Base-by-base conservation (phyloP, 1,140 invertebrate species). In the Drosophila orena region DNA sequence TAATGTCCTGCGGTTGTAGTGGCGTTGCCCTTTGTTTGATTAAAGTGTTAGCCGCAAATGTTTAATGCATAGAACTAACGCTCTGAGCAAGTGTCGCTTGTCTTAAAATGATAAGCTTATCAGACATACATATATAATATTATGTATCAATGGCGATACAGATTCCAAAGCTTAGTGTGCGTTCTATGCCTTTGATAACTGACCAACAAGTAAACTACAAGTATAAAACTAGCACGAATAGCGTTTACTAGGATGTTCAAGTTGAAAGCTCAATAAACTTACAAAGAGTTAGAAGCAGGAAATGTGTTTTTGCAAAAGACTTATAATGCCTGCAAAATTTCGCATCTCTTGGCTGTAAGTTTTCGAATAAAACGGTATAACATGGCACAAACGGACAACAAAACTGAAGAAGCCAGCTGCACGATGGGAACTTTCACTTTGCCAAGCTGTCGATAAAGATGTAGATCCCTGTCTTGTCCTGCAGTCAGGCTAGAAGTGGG, bases 391-490 rank as follows among this genome's bases (percentile, higher is more conserved):
- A 72, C 83, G 86, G 54, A 58, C 38, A 46, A 62, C 50, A 42
- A 55, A 46, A 49, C 17, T n/a, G 38, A 42, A 17, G 57, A 62
- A 62, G 30, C 27, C 64, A 78, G 50, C 66, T 76, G 61, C 79
- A 72, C 42, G 14, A 14, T 40, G 43, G 43, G 55, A 85, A 77
- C 77, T 85, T 85, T 86, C 75, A 65, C 64, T 78, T 65, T 71
- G 77, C 50, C 58, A 49, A 72, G 79, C 81, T 83, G 81, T 77
- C 83, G 70, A 88, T 76, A 79, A 71, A 65, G 61, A 62, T 40
- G 38, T 40, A 62, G 74, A 70, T 38, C 35, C 50, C 7, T 40
- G n/a, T 34, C 54, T 57, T 55, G 42, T 37, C 42, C 54, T 54
- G 55, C 38, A 30, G 47, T 22, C 47, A 53, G 47, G 27, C 44